A percentile compares a stretch with the other conserved stretches of the same genome.
phyloP scores from a whole-genome alignment of 2,888 invertebrate genomes.

The Alcis repandata region DNA sequence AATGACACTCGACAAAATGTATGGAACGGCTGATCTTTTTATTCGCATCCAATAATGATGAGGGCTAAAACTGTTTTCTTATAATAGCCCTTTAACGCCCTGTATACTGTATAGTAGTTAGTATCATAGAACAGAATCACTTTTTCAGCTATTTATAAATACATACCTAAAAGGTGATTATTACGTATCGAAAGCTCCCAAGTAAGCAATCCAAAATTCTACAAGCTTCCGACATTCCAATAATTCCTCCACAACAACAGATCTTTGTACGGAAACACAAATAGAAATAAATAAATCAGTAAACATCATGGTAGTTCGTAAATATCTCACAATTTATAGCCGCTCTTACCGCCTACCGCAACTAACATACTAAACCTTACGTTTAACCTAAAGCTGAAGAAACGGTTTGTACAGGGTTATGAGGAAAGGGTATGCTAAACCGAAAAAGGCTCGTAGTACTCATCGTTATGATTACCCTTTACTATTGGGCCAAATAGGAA shows the following conservation, averaged over 20 bases:
- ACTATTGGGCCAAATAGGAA: no score
- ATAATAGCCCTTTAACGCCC: no score
- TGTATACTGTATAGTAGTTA: no score
- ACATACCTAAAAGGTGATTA: not conserved
- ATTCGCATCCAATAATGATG: no score
- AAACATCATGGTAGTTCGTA: slow-evolving; percentile 36
- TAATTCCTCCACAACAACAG: slow-evolving; percentile 22
- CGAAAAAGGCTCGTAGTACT: no score
- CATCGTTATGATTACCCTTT: no score
- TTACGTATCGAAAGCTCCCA: not conserved
- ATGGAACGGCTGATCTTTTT: no score
- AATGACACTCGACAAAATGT: no score
- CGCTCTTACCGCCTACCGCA: slow-evolving; percentile 38
- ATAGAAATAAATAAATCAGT: slow-evolving; percentile 44
- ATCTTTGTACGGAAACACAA: slow-evolving; percentile 30
- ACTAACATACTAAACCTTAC: slow-evolving; percentile 22
- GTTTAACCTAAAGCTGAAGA: slow-evolving; percentile 17
- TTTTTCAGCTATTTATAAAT: no score
- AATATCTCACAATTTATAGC: slow-evolving; percentile 40
- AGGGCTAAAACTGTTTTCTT: no score
- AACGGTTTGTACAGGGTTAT: not conserved
- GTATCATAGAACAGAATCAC: no score
- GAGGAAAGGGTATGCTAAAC: no score
- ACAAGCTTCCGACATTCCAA: slow-evolving; percentile 26
- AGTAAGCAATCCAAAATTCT: slow-evolving; percentile 3